Base-by-base conservation (phyloP, 2,797 vertebrate species). In the Chaetophractus vellerosus region DNA sequence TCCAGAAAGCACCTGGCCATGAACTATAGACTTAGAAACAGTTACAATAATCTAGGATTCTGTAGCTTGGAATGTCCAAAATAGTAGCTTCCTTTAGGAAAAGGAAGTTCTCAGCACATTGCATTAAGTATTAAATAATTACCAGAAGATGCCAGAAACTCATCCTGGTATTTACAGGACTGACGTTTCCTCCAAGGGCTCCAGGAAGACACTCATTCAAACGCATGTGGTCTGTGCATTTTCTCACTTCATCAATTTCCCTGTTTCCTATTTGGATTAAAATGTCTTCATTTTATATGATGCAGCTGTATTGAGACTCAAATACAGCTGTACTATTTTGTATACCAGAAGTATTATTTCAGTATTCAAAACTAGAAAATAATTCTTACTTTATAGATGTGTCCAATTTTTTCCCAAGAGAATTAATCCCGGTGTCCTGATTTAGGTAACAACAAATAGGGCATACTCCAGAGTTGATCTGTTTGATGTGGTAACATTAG, bases 231-330 rank as follows among this genome's bases (percentile, higher is more conserved):
- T 74, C 90, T 89, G 21, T 50, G 31, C 23, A 5, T 76, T 74
- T 85, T 90, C 85, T 90, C 78, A 71, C 79, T 82, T 92, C 93
- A 81, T 96, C 92, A 71, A 45, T 87, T 89, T 94, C 68, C 79
- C 71, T 74, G 16, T 88, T 95, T 92, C 93, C 55, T 75, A 55
- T 90, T 90, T 84, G 28, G 48, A 87, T 82, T 91, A 79, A 93
- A 91, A 91, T 80, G 72, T 81, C 83, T 95, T 88, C 57, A 59
- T 93, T 97, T 94, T 92, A 66, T 52, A 63, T 16, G 61, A 87
- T 66, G 83, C 96, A 97, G 89, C 93, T 96, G 95, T 48, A 16
- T 8, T 11, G 69, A 86, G 72, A 91, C 26, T 82, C 86, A 93
- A 75, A 87, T 86, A 61, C 83, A 93, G 89, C 86, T 90, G 76